Evolutionary conservation across 2,888 invertebrate genomes (phyloP), one percentile per base, ranked within the genome.

Genomic region (Drosophila algonquin): DNA sequence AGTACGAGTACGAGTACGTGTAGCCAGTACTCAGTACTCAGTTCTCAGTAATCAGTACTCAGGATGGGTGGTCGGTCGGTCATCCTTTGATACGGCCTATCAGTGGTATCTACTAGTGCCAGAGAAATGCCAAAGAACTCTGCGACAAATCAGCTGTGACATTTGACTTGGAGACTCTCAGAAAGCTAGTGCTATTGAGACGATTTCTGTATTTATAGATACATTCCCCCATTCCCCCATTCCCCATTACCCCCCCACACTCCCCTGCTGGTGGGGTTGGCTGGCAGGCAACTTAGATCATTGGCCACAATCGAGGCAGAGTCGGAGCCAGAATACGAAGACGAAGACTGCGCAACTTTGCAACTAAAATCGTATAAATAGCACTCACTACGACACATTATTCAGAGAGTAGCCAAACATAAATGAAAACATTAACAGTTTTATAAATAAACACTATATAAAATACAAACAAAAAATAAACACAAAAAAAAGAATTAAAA

Each of bases 201-300:
- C 74, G 79, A 79, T 80, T 78, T 67, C 75, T 79, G 69, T 85
- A 87, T 85, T 85, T 85, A 77, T 83, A 83, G 82, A 79, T 14
- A 32, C 9, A 9, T 24, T 24, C 24, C 24, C 24, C 12, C 9
- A 9, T 24, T 24, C 24, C 24, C 24, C 12, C 3, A 30, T 40
- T 9, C 30, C 51, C 27, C 18, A 1, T 18, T 21, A 24, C 30
- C 51, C 27, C 14, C 12, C 44, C 52, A 14, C 51, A 32, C 51
- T 40, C 46, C 40, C 24, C 1, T 45, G 50, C 18, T 21, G 18
- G 50, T 63, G 61, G 73, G 81, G 81, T 74, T 82, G 86, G 81
- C 82, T 82, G 86, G 81, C 82, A 83, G 56, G 70, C 75, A 73
- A 46, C 75, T 79, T 80, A 81, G 86, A 82, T 83, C 82, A 86